Base-by-base conservation (phyloP, 2,888 invertebrate species). In the Deilephila elpenor region DNA sequence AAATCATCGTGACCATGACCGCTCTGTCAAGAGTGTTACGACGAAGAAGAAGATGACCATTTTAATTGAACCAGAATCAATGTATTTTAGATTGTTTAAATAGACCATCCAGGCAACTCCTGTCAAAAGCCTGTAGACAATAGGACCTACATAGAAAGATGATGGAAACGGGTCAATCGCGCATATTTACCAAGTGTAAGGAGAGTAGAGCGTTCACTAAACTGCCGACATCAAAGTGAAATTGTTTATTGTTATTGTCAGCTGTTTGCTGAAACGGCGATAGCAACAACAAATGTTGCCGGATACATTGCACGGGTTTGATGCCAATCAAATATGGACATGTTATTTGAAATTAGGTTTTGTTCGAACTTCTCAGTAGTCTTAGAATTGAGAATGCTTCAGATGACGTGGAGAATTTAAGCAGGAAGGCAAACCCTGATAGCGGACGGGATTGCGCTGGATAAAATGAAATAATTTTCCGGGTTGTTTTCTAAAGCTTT, bases 191-290 rank as follows among this genome's bases (percentile, higher is more conserved):
- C 51, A 67, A 44, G 44, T 11, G 44, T 44, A 14, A 51, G 6
- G 67, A 51, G 25, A 67, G 44, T 67, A 51, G 67, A 67, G 51
- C 67, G 14, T 51, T 51, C 44, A 44, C 5, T 17, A 67, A 51
- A 67, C 44, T 67, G 67, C 14, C 19, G 44, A 51, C 25, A 44
- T 67, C 67, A 67, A 67, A 67, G 67, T 25, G 25, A 29, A 17
- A 29, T 0, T 44, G 64, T 67, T 67, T 64, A 64, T 64, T 67
- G 44, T 25, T 67, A 67, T 67, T 25, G 29, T 67, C 67, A 67
- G 67, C 25, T 67, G 51, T 67, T 67, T 67, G 44, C 67, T 51
- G 44, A 25, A 37, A 1, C 67, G 44, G 14, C 20, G 17, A 25
- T n/a, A 34, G 56, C 4, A n/a, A 56, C n/a, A 61, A 19, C n/a